Evolutionary conservation across 2,888 invertebrate species (phyloP).

Genomic region (Himalopsyche kuldschensis): DNA sequence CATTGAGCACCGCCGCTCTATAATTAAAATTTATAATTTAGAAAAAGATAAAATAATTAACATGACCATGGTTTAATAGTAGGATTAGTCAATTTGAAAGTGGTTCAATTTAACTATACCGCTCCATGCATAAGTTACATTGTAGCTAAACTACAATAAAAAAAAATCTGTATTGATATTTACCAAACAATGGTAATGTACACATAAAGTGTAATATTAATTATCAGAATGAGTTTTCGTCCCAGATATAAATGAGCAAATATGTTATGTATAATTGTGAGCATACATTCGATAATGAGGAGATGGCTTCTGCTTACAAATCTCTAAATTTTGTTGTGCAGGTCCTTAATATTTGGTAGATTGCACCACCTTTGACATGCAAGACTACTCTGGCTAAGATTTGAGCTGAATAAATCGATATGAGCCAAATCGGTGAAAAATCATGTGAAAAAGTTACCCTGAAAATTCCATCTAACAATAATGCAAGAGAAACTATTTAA

Average conservation of each 20-base stretch:
- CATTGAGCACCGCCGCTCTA: background rate
- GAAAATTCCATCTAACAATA: background rate
- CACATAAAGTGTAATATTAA: background rate
- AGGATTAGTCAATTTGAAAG: too few species aligned
- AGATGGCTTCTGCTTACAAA: too few species aligned
- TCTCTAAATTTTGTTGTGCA: too few species aligned
- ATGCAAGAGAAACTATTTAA: too few species aligned
- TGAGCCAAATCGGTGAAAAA: too few species aligned
- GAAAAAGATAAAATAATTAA: background rate
- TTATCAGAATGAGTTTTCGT: background rate
- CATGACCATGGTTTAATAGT: too few species aligned
- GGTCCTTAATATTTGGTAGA: too few species aligned
- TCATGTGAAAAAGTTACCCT: background rate
- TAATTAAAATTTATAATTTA: background rate
- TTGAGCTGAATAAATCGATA: too few species aligned
- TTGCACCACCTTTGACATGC: too few species aligned
- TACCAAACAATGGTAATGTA: background rate
- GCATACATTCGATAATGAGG: background rate
- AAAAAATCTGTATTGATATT: background rate
- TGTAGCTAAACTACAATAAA: background rate
- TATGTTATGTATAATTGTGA: background rate
- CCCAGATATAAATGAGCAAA: background rate
- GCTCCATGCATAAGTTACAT: background rate
- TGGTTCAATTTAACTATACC: background rate
- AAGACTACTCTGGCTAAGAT: too few species aligned